These are phyloP conservation scores for Notarius lentiginosus DNA, from an alignment of 2,113 vertebrate genomes.

Conservation along the genomic window DNA sequence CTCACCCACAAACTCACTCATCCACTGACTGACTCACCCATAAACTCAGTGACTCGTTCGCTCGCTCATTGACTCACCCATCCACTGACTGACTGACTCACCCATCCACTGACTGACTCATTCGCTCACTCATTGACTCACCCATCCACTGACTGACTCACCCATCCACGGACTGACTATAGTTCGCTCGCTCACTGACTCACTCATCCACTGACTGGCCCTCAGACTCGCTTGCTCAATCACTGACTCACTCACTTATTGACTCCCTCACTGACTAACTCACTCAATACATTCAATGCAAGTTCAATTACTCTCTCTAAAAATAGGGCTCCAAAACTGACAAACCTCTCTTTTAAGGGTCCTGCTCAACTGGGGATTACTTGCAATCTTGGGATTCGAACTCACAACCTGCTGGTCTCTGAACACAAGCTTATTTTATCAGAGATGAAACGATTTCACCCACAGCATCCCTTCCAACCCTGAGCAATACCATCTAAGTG, in stretches of 20 bases:
- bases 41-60: neutral
- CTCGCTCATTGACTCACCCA: neutral
- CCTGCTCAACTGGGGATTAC: neutral
- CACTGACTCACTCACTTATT: neutral
- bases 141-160: too few relatives aligned
- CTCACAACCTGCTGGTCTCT: neutral
- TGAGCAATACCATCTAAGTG: neutral
- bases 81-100: neutral
- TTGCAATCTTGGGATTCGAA: neutral
- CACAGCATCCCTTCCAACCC: neutral
- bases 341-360: neutral
- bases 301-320: neutral
- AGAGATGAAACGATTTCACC: neutral
- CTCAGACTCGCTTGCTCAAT: neutral
- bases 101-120: neutral
- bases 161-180: neutral
- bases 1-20: neutral
- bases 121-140: neutral
- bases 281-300: neutral
- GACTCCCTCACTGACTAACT: neutral
- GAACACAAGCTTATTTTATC: neutral
- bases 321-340: neutral
- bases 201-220: neutral
- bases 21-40: neutral
- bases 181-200: neutral